Base-by-base conservation (phyloP, 2,797 vertebrate genomes). In the Remorina albescens region DNA sequence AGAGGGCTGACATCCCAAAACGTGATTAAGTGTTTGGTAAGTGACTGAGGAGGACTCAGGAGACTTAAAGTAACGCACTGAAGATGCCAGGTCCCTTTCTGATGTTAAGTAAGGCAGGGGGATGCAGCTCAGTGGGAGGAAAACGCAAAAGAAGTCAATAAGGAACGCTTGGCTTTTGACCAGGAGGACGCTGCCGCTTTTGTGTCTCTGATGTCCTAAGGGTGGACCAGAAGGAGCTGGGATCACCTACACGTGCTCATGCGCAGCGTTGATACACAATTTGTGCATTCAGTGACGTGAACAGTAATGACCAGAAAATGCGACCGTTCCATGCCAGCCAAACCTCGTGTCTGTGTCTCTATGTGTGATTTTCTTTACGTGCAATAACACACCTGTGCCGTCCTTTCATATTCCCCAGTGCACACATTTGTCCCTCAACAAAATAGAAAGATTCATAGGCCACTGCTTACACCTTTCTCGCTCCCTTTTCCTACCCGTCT, bases 1-100 rank as follows among this genome's bases (percentile, higher is more conserved):
- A 90, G 88, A 86, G 80, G 86, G 71, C 71, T 32, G 81, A 91
- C 89, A 75, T 92, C 85, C 87, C 88, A 87, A 90, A 90, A 90
- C 79, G 76, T 90, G 89, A 92, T 92, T 88, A 91, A 92, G 87
- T 89, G 82, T 89, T 88, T 77, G 83, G 74, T 76, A 78, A 88
- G 79, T 83, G 89, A 88, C 78, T 82, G 74, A 80, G 81, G 77
- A 78, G 75, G 81, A 59, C 87, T 86, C 51, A 8, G 42, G 84
- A 90, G 90, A 88, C 63, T 89, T 81, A 80, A 71, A 82, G 85
- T 77, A 85, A 89, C 67, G 71, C 71, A 54, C 18, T 58, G 56
- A 87, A 90, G 85, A 89, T 53, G 74, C 74, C 25, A 25, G 51
- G 30, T 30, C 67, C 88, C 71, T 89, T 94, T 93, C 87, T 89